These are phyloP conservation scores for Loxodonta africana DNA, from an alignment of 2,113 vertebrate species.

Conservation along the genomic window DNA sequence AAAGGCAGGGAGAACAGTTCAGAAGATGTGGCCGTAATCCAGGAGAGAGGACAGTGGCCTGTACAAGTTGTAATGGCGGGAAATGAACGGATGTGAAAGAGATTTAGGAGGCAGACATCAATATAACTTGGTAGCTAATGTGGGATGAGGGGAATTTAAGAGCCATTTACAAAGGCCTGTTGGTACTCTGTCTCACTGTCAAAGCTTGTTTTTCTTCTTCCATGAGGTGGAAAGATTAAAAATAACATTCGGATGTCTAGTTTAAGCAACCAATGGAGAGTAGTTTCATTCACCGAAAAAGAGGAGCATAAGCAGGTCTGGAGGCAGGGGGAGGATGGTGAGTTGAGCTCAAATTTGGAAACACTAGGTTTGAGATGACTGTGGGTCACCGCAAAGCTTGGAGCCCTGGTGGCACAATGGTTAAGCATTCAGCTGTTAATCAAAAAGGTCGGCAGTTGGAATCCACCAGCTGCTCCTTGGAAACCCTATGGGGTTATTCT, in stretches of 20 bases:
- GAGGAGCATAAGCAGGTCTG: background rate
- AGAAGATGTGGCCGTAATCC: background rate
- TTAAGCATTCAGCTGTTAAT: too few relatives aligned
- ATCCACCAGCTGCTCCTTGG: too few relatives aligned
- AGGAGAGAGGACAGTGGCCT: background rate
- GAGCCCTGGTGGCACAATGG: too few relatives aligned
- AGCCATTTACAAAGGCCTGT: background rate
- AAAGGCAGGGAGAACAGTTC: background rate
- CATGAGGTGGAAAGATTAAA: background rate
- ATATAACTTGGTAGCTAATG: background rate
- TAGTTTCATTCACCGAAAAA: background rate
- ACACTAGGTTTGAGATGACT: background rate
- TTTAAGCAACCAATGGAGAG: background rate
- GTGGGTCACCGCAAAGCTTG: background rate
- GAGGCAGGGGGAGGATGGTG: background rate
- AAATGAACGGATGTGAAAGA: background rate
- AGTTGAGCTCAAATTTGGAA: background rate
- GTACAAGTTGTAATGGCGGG: background rate
- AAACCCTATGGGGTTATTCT: too few relatives aligned
- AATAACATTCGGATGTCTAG: background rate
- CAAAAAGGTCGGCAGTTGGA: too few relatives aligned
- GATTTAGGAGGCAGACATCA: background rate
- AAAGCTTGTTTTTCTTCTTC: background rate
- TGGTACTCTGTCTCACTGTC: background rate
- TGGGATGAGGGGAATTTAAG: accelerated